Evolutionary conservation across 2,113 vertebrate species (phyloP), one percentile per base, ranked within the genome.

Genomic region (cat (Felis catus)): DNA sequence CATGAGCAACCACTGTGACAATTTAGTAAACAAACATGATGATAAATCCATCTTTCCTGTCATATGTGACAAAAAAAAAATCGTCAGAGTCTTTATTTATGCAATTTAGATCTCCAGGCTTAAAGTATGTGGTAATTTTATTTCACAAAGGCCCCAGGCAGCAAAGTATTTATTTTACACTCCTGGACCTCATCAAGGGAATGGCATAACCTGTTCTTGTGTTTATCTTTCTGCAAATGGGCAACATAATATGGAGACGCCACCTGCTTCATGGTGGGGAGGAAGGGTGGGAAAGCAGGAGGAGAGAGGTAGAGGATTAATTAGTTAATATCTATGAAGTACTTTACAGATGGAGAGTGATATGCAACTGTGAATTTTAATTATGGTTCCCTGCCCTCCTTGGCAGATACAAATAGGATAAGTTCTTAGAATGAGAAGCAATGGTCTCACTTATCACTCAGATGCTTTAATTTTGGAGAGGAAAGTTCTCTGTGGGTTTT

Each of bases 131-230:
- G 97, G 89, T 91, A 87, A 97, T 97, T 97, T 97, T 95, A 94
- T 96, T 96, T 97, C 97, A 93, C 91, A 94, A 96, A 97, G 55
- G 95, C 96, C 91, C 85, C 89, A 95, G 97, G 94, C 91, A 91
- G 61, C 23, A 55, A 86, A 95, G 85, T 97, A 84, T 97, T 94
- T 97, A 94, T 93, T 97, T 97, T 90, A 97, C 83, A 95, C 80
- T 94, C 79, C 74, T 94, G 94, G 97, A 96, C 96, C 96, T 94
- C 89, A 86, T 86, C 68, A 73, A 94, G 39, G 29, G 84, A 86
- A 87, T 83, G 81, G 88, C 39, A 5, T 95, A 95, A 94, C 87
- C 94, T 91, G 68, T 58, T 93, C 79, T 41, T 79, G 36, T 97
- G 95, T 97, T 97, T 97, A 83, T 91, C 86, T 89, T 95, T 94